Conservation (phyloP, 2,113 vertebrate genomes). For the Ifrita kowaldi region DNA sequence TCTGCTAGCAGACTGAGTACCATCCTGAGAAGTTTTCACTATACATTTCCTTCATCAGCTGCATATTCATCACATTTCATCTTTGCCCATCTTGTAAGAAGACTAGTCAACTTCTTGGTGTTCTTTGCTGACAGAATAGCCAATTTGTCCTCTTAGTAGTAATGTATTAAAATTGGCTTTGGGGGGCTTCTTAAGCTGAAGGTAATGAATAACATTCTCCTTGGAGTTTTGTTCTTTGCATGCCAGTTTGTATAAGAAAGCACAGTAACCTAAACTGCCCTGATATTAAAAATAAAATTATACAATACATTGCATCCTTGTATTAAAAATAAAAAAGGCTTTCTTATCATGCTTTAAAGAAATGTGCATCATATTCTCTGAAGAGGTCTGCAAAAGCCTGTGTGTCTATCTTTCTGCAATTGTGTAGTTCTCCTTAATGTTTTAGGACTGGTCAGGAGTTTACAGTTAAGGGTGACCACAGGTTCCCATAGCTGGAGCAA, state of each 20-base stretch:
- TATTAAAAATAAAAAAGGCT: neutral
- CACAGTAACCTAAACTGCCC: neutral
- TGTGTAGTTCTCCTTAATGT: neutral
- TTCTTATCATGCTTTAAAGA: neutral
- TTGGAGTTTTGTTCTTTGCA: neutral
- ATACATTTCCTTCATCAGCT: conserved; percentile 62
- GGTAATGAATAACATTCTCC: neutral
- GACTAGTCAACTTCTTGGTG: conserved; percentile 26
- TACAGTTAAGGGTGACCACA: neutral
- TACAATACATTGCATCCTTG: neutral
- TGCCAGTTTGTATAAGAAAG: neutral
- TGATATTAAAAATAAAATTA: neutral
- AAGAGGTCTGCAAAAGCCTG: neutral
- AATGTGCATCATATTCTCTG: neutral
- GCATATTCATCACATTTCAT: conserved; percentile 49
- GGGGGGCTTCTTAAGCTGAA: conserved; percentile 5
- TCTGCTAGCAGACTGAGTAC: conserved; percentile 23
- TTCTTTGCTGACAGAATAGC: conserved; percentile 63
- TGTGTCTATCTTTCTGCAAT: neutral
- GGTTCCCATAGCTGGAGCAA: neutral
- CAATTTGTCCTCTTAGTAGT: conserved; percentile 59
- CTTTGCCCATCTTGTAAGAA: conserved; percentile 58
- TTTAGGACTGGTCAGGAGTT: neutral
- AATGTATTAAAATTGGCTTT: conserved; percentile 30
- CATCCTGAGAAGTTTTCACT: conserved; percentile 29